A percentile compares a stretch with the other conserved stretches of the same genome.
phyloP scores from a whole-genome alignment of 2,113 vertebrate species.

The Marmota monax region DNA sequence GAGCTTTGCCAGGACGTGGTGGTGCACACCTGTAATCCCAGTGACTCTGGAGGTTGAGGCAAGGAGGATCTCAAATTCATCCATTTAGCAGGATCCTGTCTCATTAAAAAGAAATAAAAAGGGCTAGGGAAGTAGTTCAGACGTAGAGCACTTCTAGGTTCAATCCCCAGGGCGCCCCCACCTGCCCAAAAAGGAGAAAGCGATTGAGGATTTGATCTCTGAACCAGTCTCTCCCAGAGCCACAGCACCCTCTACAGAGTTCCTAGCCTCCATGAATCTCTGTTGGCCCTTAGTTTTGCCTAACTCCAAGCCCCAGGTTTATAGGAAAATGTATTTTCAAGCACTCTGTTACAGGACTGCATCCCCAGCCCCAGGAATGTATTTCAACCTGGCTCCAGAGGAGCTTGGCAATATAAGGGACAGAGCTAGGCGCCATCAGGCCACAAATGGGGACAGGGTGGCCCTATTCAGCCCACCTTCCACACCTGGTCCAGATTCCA shows the following conservation, averaged over 20 bases:
- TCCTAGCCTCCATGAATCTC: not conserved
- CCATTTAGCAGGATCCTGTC: no score
- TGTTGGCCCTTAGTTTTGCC: not conserved
- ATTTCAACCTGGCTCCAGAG: not conserved
- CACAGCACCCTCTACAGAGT: not conserved
- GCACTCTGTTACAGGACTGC: not conserved
- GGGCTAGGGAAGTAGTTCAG: no score
- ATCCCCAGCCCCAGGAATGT: not conserved
- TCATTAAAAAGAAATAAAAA: no score
- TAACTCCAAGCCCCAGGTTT: not conserved
- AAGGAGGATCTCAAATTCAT: no score
- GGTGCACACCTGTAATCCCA: no score
- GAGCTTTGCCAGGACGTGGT: not conserved
- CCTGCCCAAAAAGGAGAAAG: no score
- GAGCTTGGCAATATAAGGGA: accelerated
- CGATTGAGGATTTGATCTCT: no score
- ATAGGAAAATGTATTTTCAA: not conserved
- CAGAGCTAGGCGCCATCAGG: accelerated
- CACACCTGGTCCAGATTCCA: conserved; percentile 88
- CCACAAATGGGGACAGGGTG: accelerated
- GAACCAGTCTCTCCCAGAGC: not conserved
- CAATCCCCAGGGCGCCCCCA: no score
- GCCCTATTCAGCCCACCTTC: not conserved
- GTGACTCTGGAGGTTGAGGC: no score
- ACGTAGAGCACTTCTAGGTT: no score